A percentile compares a stretch with the other conserved stretches of the same genome.
Conservation (phyloP, 2,888 invertebrate species). For the Andrena marginata region DNA sequence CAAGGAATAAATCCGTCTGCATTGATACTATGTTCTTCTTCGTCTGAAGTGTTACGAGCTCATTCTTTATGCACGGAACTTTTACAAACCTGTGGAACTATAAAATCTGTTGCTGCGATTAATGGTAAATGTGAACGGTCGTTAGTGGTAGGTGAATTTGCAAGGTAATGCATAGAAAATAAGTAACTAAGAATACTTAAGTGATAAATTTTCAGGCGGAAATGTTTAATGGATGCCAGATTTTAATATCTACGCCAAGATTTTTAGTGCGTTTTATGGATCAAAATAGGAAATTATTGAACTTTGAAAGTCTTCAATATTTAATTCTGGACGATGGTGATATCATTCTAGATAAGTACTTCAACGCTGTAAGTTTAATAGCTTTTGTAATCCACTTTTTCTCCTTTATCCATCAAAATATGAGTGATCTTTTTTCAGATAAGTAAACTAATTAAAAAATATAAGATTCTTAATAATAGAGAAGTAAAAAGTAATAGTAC, state of each 20-base stretch:
- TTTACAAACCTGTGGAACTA: conserved; percentile 61
- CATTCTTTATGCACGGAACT: conserved; percentile 67
- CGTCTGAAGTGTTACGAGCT: conserved; percentile 74
- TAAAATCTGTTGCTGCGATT: conserved; percentile 75
- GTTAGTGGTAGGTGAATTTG: conserved; percentile 75
- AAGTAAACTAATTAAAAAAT: conserved; percentile 62
- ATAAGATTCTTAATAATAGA: conserved; percentile 69
- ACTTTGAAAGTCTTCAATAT: conserved; percentile 88
- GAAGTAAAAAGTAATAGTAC: conserved; percentile 52
- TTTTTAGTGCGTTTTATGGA: conserved; percentile 86
- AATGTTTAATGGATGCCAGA: conserved; percentile 88
- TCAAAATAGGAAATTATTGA: conserved; percentile 85
- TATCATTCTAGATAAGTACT: conserved; percentile 87
- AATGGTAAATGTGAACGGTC: conserved; percentile 77
- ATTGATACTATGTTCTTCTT: conserved; percentile 89
- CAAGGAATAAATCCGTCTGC: conserved; percentile 86
- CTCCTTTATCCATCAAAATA: conserved; percentile 1
- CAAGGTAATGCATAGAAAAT: conserved; percentile 2
- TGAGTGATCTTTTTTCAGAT: conserved; percentile 57
- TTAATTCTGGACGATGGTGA: conserved; percentile 91
- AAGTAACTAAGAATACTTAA: neutral
- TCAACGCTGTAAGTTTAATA: conserved; percentile 74
- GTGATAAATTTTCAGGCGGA: conserved; percentile 70
- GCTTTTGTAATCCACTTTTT: neutral
- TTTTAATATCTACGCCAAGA: conserved; percentile 90